These are phyloP conservation scores for Xyliphius kryptos DNA, from an alignment of 2,113 vertebrate species.

Conservation along the genomic window DNA sequence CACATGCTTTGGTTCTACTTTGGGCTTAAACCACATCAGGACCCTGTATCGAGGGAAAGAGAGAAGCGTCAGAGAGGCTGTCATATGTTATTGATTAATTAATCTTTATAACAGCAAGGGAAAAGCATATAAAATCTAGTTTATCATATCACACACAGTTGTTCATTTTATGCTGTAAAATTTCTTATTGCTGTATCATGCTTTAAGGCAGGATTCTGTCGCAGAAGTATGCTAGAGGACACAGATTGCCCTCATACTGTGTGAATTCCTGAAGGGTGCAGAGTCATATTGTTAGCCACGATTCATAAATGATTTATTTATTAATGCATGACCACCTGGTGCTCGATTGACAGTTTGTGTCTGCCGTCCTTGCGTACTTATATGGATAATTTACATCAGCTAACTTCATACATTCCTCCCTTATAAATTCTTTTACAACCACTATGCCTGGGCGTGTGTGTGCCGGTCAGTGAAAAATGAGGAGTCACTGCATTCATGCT, in stretches of 20 bases:
- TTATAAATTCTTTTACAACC: not conserved
- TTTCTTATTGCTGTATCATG: not conserved
- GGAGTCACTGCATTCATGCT: constrained; percentile 33
- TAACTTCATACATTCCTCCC: not conserved
- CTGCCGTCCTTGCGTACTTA: constrained; percentile 5
- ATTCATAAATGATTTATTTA: constrained; percentile 33
- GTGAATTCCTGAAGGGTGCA: constrained; percentile 11
- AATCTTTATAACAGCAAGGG: not conserved
- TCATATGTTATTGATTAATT: constrained; percentile 6
- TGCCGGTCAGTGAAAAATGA: constrained; percentile 14
- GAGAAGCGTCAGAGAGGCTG: not conserved
- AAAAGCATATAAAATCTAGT: not conserved
- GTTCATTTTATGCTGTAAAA: not conserved
- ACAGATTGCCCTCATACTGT: constrained; percentile 26
- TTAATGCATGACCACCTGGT: constrained; percentile 9
- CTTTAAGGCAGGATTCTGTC: not conserved
- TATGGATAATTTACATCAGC: not conserved
- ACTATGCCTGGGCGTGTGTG: not conserved
- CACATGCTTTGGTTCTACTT: no score
- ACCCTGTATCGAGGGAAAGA: not conserved
- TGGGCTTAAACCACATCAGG: no score
- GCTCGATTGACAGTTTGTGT: not conserved
- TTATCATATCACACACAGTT: no score
- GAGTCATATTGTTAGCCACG: constrained; percentile 8
- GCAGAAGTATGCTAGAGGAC: constrained; percentile 11